Conservation (phyloP, 2,888 invertebrate species). For the Luffia ferchaultella region DNA sequence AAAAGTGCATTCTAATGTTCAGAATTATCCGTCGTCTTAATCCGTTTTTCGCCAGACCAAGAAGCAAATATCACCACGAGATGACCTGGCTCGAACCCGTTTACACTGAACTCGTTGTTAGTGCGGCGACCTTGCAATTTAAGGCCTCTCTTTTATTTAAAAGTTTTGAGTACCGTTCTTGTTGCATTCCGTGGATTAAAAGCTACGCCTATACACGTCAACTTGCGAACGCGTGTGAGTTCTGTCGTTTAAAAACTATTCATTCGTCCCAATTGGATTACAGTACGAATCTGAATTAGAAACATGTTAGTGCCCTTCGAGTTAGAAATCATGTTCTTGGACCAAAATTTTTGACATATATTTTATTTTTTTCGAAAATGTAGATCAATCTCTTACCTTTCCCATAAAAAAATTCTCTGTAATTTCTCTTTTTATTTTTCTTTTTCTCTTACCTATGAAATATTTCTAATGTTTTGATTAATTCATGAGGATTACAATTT, state of each 20-base stretch:
- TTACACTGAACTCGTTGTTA: slow-evolving; percentile 38
- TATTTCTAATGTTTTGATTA: too few relatives aligned
- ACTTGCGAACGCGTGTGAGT: too few relatives aligned
- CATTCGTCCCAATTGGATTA: background rate
- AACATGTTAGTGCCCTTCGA: background rate
- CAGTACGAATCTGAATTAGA: background rate
- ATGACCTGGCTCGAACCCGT: slow-evolving; percentile 48
- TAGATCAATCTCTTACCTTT: too few relatives aligned
- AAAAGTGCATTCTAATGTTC: background rate
- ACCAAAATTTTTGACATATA: background rate
- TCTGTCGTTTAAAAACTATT: background rate
- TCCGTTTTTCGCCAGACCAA: background rate
- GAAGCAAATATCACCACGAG: background rate
- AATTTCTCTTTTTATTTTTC: too few relatives aligned
- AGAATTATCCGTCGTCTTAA: background rate
- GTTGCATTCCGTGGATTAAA: background rate
- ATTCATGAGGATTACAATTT: too few relatives aligned
- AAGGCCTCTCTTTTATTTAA: slow-evolving; percentile 13
- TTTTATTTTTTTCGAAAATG: too few relatives aligned
- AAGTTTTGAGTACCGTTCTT: background rate
- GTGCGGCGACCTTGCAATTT: slow-evolving; percentile 49
- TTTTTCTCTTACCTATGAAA: too few relatives aligned
- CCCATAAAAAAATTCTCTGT: too few relatives aligned
- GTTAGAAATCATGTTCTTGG: background rate
- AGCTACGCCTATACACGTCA: background rate